Base-by-base conservation (phyloP, 92 coral and sea anemone genomes). In the Actinostola sp. region DNA sequence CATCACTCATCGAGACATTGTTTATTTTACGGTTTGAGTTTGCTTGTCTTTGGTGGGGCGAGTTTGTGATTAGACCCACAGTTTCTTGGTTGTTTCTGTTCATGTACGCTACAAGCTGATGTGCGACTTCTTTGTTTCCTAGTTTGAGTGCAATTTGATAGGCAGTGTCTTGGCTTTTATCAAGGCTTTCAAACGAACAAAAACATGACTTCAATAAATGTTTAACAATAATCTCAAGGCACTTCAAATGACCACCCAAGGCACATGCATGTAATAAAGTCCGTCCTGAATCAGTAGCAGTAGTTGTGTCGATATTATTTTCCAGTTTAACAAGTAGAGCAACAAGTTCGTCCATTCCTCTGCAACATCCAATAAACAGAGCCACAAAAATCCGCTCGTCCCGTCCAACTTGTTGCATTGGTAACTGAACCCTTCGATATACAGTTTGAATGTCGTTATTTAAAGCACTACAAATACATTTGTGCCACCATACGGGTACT, bases 401-500 rank as follows among this genome's bases (percentile, higher is more conserved):
- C 39, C 71, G 80, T 20, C 82, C 78, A 51, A 91, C 83, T 38
- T 87, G 92, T 19, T 91, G 97, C 97, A 91, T 91, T 4, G 92
- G 88, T 50, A 91, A 82, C 67, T 80, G 89, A 63, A 79, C 83
- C 42, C 97, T 84, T 25, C 89, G 84, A 72, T 75, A 79, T 54
- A 87, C 84, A 82, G 71, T 83, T 58, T 91, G 93, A 64, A 80
- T 72, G 51, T 91, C 97, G 75, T 79, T 82, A 34, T 80, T 82
- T 52, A 91, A 67, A 44, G 73, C 82, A 38, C 88, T 88, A 60
- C 92, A 87, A 78, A 91, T 70, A 53, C 83, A 75, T 58, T 84
- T 83, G 25, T 71, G 61, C 97, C 97, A 91, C 92, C 97, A 91
- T 29, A 91, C 84, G 0, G 97, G 97, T 24, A 91, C 97, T 46